Percentiles rank a stretch among this genome's conserved stretches.
Conservation (phyloP, 1,140 invertebrate genomes). For the Chrysoperla carnea region DNA sequence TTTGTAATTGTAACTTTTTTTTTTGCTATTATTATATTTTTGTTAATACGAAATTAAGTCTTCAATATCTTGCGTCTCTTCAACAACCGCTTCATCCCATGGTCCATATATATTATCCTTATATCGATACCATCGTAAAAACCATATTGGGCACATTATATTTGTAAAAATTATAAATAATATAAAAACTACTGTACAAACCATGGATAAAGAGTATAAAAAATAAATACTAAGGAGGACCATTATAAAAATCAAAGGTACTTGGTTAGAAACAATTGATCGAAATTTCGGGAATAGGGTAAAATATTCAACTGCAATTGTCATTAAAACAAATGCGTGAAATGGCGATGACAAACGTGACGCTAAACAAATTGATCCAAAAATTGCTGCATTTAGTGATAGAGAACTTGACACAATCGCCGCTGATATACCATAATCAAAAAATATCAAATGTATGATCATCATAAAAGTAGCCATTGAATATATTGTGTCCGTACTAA, state of each 20-base stretch:
- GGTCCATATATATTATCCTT: slow-evolving; percentile 92
- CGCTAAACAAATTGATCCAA: slow-evolving; percentile 84
- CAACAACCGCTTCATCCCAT: slow-evolving; percentile 80
- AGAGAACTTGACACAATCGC: slow-evolving; percentile 68
- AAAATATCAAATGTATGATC: slow-evolving; percentile 73
- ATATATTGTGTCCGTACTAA: slow-evolving; percentile 94
- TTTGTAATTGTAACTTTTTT: background rate
- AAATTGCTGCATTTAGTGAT: slow-evolving; percentile 78
- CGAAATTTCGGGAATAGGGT: slow-evolving; percentile 73
- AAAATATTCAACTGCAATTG: slow-evolving; percentile 72
- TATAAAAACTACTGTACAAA: slow-evolving; percentile 39
- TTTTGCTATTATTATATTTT: slow-evolving; percentile 1
- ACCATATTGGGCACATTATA: slow-evolving; percentile 57
- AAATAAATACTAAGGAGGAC: slow-evolving; percentile 29
- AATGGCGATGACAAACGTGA: slow-evolving; percentile 69
- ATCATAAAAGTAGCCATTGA: slow-evolving; percentile 78
- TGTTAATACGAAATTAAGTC: slow-evolving; percentile 9
- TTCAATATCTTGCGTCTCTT: slow-evolving; percentile 32
- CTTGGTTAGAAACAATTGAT: slow-evolving; percentile 28
- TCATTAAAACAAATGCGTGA: slow-evolving; percentile 76
- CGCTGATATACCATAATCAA: slow-evolving; percentile 74
- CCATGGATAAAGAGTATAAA: slow-evolving; percentile 34
- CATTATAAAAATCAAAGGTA: slow-evolving; percentile 17
- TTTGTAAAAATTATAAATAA: slow-evolving; percentile 42
- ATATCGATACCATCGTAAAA: slow-evolving; percentile 61